Conservation (phyloP, 2,888 invertebrate genomes). For the Volucella zonaria region DNA sequence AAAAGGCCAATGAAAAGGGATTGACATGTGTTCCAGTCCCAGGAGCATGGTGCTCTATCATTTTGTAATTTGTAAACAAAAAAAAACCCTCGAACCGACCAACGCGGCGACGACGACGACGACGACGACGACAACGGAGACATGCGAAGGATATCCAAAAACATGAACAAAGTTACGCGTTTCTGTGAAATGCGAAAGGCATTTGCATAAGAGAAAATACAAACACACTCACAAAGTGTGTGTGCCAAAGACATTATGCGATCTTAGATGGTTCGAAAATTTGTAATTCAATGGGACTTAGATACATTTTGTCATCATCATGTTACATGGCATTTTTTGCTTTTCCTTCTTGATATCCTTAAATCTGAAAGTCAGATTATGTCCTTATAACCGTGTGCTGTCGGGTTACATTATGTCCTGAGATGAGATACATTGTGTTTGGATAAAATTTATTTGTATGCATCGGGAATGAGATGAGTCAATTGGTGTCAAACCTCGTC, state of each 20-base stretch:
- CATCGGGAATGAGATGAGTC: slow-evolving; percentile 53
- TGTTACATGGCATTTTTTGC: slow-evolving; percentile 9
- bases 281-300: slow-evolving; percentile 70
- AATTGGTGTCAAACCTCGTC: slow-evolving; percentile 51
- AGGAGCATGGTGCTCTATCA: slow-evolving; percentile 33
- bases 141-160: background rate
- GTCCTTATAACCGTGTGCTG: slow-evolving; percentile 32
- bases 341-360: slow-evolving; percentile 26
- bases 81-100: background rate
- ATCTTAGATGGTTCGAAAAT: slow-evolving; percentile 58
- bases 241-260: slow-evolving; percentile 15
- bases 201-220: slow-evolving; percentile 49
- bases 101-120: too few relatives aligned
- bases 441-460: slow-evolving; percentile 56
- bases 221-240: background rate
- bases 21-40: slow-evolving; percentile 45
- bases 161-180: slow-evolving; percentile 5
- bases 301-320: slow-evolving; percentile 55
- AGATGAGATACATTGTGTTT: slow-evolving; percentile 50
- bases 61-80: slow-evolving; percentile 64
- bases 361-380: slow-evolving; percentile 68
- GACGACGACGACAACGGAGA: too few relatives aligned
- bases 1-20: slow-evolving; percentile 24
- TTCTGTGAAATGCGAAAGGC: slow-evolving; percentile 11
- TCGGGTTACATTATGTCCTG: slow-evolving; percentile 41